Base-by-base conservation (phyloP, 2,113 vertebrate genomes). In the Alethe castanea region DNA sequence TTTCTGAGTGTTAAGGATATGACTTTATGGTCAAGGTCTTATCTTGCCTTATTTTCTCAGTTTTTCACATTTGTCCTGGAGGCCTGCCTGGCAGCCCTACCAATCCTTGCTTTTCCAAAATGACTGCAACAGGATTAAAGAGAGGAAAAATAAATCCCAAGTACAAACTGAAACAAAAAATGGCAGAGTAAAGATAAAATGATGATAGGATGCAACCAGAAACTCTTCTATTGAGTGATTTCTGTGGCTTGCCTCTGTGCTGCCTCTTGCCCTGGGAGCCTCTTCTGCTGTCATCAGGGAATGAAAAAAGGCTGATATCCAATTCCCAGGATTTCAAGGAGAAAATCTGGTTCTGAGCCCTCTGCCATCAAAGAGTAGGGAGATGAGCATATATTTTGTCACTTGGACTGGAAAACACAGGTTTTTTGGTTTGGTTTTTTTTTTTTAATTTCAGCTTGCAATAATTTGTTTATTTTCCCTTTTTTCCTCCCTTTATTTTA, bases 401-500 rank as follows among this genome's bases (percentile, higher is more conserved):
- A 20, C 31, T 87, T 54, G 20, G 29, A 23, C 12, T 54, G 8
- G 47, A 72, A 79, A 88, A 78, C 5, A 14, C 4, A 11, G 2
- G 20, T 8, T 48, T 48, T 24, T 48, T 22, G 45, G 19, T 47
- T 47, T 47, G 12, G 12, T 3, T 69, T 44, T 8, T 23, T 17
- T 26, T 38, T 47, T 33, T 15, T 6, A 5, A 57, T 19, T 47
- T 5, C 19, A 19, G 3, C 7, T 54, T 81, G 5, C 22, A 54
- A 26, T 42, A 3, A 25, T 59, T 82, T 90, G 1, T 67, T 2
- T 48, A 3, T 78, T 57, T 31, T 35, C 9, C 10, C 19, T 26
- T 44, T 28, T 52, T 22, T 25, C 14, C 24, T 5, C 3, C 23
- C 12, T 14, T 6, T 4, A 6, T 10, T n/a, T 6, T 3, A 6